Evolutionary conservation across 2,888 invertebrate species (phyloP), one percentile per base, ranked within the genome.

Genomic region (Deladenus siricidicola): DNA sequence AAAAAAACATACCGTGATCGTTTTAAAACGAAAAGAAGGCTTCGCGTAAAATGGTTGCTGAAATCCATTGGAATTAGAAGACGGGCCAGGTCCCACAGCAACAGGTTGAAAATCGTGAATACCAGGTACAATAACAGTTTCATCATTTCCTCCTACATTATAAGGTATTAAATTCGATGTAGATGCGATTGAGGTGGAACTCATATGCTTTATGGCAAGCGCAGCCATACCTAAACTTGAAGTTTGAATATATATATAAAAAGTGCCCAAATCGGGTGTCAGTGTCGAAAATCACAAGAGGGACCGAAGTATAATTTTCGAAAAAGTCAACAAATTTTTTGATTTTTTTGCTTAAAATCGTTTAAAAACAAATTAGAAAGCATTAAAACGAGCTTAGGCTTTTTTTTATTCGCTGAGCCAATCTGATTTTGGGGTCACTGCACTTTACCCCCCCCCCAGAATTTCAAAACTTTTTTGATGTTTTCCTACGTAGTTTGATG

Each of bases 1-100:
- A 39, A 48, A 30, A 29, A n/a, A 23, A 24, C 23, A n/a, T 56
- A 59, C 58, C 39, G 49, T 14, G 29, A 57, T 19, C 43, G 61
- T 34, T 24, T 42, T 60, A 43, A 50, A 50, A 24, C 59, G 42
- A 28, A 48, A 39, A 26, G 52, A 26, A 19, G 48, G 58, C 52
- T 43, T 30, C 34, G 47, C 34, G 28, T 23, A 24, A 30, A 47
- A 26, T 19, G 58, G 47, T 26, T 44, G 57, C 23, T 50, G 56
- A n/a, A 51, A 53, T 4, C 4, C 24, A 2, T n/a, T 34, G 4
- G 29, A n/a, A n/a, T 30, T 34, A 21, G 30, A 21, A 6, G 53
- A n/a, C 39, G 29, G 53, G 6, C 34, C 34, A 19, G 29, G 53
- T 4, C 53, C 53, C 8, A 34, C 29, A 34, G 23, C 39, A 1